Base-by-base conservation (phyloP, 2,113 vertebrate species). In the Vanacampus margaritifer region DNA sequence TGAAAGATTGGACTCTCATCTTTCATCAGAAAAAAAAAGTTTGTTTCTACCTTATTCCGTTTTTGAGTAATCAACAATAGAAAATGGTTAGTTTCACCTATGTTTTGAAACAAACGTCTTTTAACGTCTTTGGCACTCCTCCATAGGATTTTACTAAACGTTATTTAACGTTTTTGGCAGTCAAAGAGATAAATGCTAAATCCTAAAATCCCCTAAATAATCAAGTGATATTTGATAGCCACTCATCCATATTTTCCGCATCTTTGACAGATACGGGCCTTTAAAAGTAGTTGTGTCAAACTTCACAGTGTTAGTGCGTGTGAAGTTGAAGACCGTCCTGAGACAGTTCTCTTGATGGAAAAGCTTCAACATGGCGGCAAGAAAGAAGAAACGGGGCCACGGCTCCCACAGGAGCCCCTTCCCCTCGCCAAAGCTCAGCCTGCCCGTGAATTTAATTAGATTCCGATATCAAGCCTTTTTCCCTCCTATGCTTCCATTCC, bases 391-490 rank as follows among this genome's bases (percentile, higher is more conserved):
- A 88, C 17, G 28, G 84, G 86, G 85, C 77, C 88, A 82, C 72
- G 78, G 78, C 83, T 84, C 90, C 86, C 85, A 76, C 64, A 79
- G 85, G 83, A 91, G 26, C 78, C 76, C 41, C 67, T 83, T 84
- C 71, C 79, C 86, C 89, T 74, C 84, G 68, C 85, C 87, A 73
- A 75, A 77, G 90, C 90, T 90, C 79, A 88, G 80, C 76, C 79
- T 85, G 79, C 62, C 81, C 73, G 59, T 71, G 84, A 86, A 84
- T 88, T 95, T 91, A 93, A 92, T 92, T 88, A 86, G 76, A 91
- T 91, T 87, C 77, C 78, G 73, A 84, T 86, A 87, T 91, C 84
- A 84, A 88, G 76, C 79, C 75, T 82, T 82, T n/a, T 79, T 76
- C 81, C 51, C 58, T 79, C 67, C 59, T 48, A 17, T 76, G 83